Evolutionary conservation across 2,113 vertebrate species (phyloP).

Genomic region (Toxotes jaculatrix): DNA sequence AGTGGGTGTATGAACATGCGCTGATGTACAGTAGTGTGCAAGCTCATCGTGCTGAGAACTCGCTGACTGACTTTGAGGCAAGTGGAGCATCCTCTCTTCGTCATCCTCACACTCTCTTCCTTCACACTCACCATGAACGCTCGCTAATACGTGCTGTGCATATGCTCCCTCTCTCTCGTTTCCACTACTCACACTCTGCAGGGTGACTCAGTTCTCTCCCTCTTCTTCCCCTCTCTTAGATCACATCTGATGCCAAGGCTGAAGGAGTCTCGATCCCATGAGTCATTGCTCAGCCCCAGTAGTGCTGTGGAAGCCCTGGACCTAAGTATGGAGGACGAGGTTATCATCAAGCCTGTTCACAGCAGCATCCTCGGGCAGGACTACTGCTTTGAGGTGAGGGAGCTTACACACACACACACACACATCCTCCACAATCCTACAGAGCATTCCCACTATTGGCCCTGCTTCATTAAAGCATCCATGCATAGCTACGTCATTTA

Average conservation of each 20-base stretch:
- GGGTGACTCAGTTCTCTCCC: conserved; percentile 56
- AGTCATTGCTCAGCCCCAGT: conserved; percentile 98
- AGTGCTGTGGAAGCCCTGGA: conserved; percentile 97
- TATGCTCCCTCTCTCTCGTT: conserved; percentile 60
- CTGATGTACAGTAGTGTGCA: neutral
- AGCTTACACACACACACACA: neutral
- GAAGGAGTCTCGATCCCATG: conserved; percentile 99
- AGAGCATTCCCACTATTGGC: neutral
- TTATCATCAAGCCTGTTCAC: conserved; percentile 97
- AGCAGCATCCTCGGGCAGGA: conserved; percentile 99
- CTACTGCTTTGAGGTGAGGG: conserved; percentile 96
- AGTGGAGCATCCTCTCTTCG: conserved; percentile 38
- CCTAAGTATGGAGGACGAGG: conserved; percentile 99
- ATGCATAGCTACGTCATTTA: neutral
- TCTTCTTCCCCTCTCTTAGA: conserved; percentile 79
- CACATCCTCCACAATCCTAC: neutral
- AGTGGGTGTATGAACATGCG: conserved; percentile 19
- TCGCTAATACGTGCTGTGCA: conserved; percentile 39
- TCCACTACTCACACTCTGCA: conserved; percentile 25
- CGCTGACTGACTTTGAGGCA: conserved; percentile 48
- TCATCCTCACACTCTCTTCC: conserved; percentile 52
- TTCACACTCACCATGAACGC: conserved; percentile 53
- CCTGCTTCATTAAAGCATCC: neutral
- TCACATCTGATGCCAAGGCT: conserved; percentile 99
- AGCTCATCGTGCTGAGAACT: conserved; percentile 29